Evolutionary conservation across 2,797 vertebrate species (phyloP).

Genomic region (Knipowitschia caucasica): DNA sequence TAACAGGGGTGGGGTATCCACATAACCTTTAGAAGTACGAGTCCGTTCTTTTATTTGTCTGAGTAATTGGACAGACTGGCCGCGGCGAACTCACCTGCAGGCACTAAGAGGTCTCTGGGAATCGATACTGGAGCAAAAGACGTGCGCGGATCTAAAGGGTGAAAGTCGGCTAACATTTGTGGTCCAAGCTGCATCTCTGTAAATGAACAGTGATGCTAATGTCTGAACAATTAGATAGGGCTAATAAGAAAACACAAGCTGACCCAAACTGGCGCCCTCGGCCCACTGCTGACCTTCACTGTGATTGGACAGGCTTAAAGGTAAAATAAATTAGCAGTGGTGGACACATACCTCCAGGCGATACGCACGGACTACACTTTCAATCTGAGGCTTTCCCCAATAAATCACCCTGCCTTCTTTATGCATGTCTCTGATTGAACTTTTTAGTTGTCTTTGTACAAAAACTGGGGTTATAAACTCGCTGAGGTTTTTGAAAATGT

Average conservation of each 20-base stretch:
- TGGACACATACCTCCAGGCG: background rate
- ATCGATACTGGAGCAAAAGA: constrained; percentile 53
- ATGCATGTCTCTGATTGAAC: background rate
- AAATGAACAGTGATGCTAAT: constrained; percentile 49
- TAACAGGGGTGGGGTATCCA: constrained; percentile 59
- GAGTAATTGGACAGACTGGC: constrained; percentile 59
- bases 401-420: background rate
- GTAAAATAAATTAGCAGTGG: constrained; percentile 42
- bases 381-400: background rate
- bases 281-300: constrained; percentile 57
- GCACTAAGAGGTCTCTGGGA: constrained; percentile 39
- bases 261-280: constrained; percentile 31
- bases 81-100: constrained; percentile 42
- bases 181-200: background rate
- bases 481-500: background rate
- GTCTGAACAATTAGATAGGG: constrained; percentile 47
- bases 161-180: background rate
- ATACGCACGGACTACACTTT: background rate
- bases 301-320: constrained; percentile 56
- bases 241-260: constrained; percentile 31
- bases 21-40: constrained; percentile 32
- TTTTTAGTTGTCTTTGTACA: background rate
- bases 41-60: constrained; percentile 51
- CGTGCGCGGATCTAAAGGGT: background rate
- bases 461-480: background rate